Evolutionary conservation across 2,888 invertebrate genomes (phyloP).

Genomic region (Drosophila multiciliata): DNA sequence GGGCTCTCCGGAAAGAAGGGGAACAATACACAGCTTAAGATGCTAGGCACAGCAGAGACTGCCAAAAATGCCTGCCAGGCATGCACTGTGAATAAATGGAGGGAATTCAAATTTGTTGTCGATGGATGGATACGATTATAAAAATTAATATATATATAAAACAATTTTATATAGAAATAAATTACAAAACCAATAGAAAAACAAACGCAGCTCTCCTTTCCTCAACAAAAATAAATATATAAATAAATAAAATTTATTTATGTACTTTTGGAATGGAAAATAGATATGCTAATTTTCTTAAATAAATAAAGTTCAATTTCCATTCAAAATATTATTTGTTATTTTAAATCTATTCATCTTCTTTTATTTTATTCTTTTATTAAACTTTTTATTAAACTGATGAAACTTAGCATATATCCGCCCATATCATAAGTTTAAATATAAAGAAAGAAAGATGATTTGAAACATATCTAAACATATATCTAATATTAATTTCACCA

Average conservation of each 20-base stretch:
- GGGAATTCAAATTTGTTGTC: neutral
- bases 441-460: neutral
- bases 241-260: neutral
- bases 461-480: neutral
- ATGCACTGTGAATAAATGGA: conserved; percentile 54
- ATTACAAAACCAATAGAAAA: neutral
- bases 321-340: neutral
- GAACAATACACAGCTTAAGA: conserved; percentile 57
- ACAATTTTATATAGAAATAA: neutral
- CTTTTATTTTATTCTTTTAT: neutral
- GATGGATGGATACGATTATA: neutral
- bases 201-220: neutral
- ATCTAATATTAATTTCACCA: neutral
- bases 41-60: conserved; percentile 67
- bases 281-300: neutral
- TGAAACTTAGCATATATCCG: neutral
- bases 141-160: too few relatives aligned
- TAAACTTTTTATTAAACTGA: neutral
- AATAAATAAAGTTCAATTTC: neutral
- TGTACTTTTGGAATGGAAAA: neutral
- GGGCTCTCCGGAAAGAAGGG: conserved; percentile 81
- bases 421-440: too few relatives aligned
- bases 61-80: conserved; percentile 79
- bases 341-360: neutral
- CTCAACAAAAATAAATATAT: neutral